Base-by-base conservation (phyloP, 2,888 invertebrate species). In the Cheilosia vernalis region DNA sequence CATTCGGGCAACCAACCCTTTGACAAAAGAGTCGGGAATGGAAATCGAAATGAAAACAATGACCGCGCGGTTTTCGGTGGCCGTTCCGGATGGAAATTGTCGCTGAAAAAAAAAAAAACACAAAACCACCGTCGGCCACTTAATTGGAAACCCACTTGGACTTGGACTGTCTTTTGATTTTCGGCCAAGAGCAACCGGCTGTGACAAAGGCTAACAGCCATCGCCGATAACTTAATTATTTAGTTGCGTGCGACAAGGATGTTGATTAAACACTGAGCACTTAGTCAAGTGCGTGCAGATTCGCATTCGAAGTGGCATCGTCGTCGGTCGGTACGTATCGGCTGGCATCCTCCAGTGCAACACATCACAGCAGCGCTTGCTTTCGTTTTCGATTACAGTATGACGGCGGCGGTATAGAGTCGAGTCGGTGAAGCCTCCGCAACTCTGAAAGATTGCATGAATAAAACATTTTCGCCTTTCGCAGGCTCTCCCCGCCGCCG, bases 221-320 rank as follows among this genome's bases (percentile, higher is more conserved):
- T 87, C 87, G 87, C 66, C 81, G 87, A 88, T 88, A 88, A 88
- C 88, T 88, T 88, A 88, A 88, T 88, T 88, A 88, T 88, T 86
- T 87, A 81, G 85, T 88, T 88, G 88, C 88, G 88, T 88, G 88
- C 82, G 88, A 88, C 88, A 87, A 83, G 80, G 88, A 88, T 88
- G 88, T 88, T 88, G 88, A 88, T 88, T 88, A 88, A 88, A 88
- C 88, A 88, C 87, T 87, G 88, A 88, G 88, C 88, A 88, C 88
- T 88, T 88, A 88, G 88, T 87, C 87, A 88, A 88, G 87, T 88
- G 88, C 88, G 88, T 88, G 88, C 88, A 88, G 87, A 88, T 87
- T 78, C 73, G 76, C 72, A 82, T 83, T 76, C 67, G 66, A 76
- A 80, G 78, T 77, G 87, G 81, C 85, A 76, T 24, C 56, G 70